Conservation (phyloP, 1,140 invertebrate species). For the Temnothorax nylanderi region DNA sequence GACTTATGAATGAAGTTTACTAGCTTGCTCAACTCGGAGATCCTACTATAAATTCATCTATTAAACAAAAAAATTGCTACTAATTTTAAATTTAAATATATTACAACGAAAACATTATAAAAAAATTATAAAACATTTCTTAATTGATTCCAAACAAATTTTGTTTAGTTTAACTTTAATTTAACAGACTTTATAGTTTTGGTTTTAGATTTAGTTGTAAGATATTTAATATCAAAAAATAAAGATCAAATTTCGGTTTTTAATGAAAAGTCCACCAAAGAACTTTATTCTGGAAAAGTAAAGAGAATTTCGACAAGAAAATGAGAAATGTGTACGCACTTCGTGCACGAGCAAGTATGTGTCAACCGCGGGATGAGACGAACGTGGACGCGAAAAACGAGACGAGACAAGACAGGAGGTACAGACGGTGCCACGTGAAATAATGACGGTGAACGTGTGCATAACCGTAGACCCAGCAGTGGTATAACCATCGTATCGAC, state of each 20-base stretch:
- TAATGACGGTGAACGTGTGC: slow-evolving; percentile 35
- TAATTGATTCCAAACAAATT: not conserved
- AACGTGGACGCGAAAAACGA: slow-evolving; percentile 2
- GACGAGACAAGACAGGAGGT: slow-evolving; percentile 30
- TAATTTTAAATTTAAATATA: not conserved
- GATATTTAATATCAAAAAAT: not conserved
- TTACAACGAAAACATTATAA: not conserved
- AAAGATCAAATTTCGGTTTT: not conserved
- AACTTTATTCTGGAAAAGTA: not conserved
- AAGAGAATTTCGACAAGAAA: not conserved
- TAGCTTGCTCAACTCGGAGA: not conserved
- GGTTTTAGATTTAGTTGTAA: not conserved
- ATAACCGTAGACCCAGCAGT: slow-evolving; percentile 55
- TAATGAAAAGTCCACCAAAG: not conserved
- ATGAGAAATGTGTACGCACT: not conserved
- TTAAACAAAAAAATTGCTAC: not conserved
- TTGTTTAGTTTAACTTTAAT: not conserved
- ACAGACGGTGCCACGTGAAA: slow-evolving; percentile 35
- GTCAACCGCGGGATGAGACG: not conserved
- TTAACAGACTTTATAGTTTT: not conserved
- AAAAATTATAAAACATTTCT: not conserved
- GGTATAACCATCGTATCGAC: slow-evolving; percentile 75
- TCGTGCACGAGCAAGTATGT: not conserved
- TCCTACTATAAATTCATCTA: not conserved
- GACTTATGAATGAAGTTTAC: not conserved